A percentile compares a stretch with the other conserved stretches of the same genome.
Conservation (phyloP, 2,113 vertebrate genomes). For the Columbina picui region DNA sequence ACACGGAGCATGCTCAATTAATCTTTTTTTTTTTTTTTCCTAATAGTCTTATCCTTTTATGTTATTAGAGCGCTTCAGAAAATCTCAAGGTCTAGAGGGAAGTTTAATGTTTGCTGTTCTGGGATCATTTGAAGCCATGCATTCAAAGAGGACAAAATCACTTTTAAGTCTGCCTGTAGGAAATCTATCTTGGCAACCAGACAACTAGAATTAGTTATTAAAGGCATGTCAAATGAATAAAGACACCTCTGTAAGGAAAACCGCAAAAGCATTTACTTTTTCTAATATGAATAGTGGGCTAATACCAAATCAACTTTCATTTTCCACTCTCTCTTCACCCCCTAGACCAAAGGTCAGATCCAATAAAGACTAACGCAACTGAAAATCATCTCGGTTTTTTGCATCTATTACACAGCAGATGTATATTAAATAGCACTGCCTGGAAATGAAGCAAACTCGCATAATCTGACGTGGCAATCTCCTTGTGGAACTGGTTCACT, state of each 20-base stretch:
- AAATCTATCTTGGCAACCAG: conserved; percentile 86
- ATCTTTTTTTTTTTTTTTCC: conserved; percentile 52
- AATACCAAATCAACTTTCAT: conserved; percentile 83
- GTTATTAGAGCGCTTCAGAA: conserved; percentile 75
- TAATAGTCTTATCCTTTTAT: conserved; percentile 62
- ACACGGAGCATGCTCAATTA: conserved; percentile 16
- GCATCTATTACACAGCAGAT: conserved; percentile 65
- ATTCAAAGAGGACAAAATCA: conserved; percentile 88
- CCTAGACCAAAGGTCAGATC: conserved; percentile 74
- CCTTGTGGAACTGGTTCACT: conserved; percentile 49
- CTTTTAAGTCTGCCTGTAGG: conserved; percentile 89
- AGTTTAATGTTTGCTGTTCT: conserved; percentile 87
- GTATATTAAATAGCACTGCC: conserved; percentile 58
- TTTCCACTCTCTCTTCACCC: conserved; percentile 78
- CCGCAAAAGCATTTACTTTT: conserved; percentile 82
- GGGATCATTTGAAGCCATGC: conserved; percentile 89
- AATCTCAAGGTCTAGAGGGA: conserved; percentile 78
- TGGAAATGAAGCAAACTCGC: conserved; percentile 62
- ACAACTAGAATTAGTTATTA: conserved; percentile 89
- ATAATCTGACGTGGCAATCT: conserved; percentile 59
- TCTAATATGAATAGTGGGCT: conserved; percentile 79
- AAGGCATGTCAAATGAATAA: conserved; percentile 86
- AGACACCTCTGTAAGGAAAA: conserved; percentile 85
- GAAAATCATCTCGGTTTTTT: conserved; percentile 70
- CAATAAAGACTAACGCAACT: conserved; percentile 73